phyloP scores from a whole-genome alignment of 2,113 vertebrate species.

The Anser cygnoides region DNA sequence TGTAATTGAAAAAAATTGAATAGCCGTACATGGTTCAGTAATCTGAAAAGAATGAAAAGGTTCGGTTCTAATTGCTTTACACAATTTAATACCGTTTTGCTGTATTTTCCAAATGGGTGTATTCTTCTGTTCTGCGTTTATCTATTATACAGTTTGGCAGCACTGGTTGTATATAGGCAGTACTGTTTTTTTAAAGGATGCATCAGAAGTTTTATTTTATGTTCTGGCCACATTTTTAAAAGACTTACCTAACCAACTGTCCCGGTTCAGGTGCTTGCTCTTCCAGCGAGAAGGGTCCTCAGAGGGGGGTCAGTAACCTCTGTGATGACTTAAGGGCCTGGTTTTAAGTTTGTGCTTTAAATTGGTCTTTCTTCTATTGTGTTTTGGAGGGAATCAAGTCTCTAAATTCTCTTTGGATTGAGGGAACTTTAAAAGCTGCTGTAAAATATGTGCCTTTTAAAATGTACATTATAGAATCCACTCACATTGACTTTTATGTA shows the following conservation, averaged over 20 bases:
- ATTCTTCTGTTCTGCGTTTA: neutral
- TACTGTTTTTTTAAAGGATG: neutral
- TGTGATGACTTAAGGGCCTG: neutral
- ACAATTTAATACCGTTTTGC: neutral
- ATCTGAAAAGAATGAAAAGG: slow-evolving; percentile 21
- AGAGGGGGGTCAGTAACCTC: neutral
- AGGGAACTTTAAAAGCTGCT: neutral
- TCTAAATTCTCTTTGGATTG: neutral
- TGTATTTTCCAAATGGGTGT: neutral
- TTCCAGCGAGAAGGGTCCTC: neutral
- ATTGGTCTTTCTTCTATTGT: neutral
- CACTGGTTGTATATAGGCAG: neutral
- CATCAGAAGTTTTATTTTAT: neutral
- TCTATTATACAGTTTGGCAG: neutral
- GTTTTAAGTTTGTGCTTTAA: neutral
- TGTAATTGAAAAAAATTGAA: slow-evolving; percentile 45
- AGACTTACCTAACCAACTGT: neutral
- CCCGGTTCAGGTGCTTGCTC: neutral
- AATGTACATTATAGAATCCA: neutral
- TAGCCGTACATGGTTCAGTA: slow-evolving; percentile 16
- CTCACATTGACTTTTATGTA: neutral
- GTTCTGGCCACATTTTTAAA: neutral
- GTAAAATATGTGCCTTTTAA: neutral
- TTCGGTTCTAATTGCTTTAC: slow-evolving; percentile 31
- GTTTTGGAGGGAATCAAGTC: neutral